Evolutionary conservation across 2,797 vertebrate species (phyloP), one percentile per base, ranked within the genome.

Genomic region (Sebastes ruberrimus): DNA sequence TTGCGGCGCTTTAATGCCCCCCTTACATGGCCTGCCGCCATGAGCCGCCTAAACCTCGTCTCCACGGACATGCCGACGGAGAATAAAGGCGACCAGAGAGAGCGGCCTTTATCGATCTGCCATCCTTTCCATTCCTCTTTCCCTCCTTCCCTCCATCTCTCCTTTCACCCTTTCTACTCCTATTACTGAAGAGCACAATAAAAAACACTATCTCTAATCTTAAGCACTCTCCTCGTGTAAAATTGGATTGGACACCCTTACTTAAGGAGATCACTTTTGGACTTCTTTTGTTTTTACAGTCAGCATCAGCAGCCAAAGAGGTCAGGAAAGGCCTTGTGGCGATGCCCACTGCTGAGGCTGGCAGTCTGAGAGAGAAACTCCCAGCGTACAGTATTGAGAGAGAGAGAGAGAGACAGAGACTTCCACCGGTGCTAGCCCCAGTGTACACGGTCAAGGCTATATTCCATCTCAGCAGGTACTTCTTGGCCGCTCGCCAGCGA

Each of bases 221-320:
- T 87, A 88, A 93, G 91, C 92, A 89, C 90, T 88, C 84, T 83
- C 49, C 88, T 30, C 6, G 80, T 90, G 90, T 89, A 87, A 93
- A 94, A 93, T 92, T 92, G 95, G 92, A 95, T 94, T 94, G 90
- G 89, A 92, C 90, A 88, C 82, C 88, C 74, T 85, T 89, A 94
- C 94, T 94, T 92, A 94, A 93, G 91, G 83, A 93, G 88, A 93
- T 95, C 88, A 88, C 89, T 90, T 90, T 82, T 80, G 75, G 56
- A 91, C 89, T 78, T 86, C 7, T 23, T 16, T 42, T 87, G 86
- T 90, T 90, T 90, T 88, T 86, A 82, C 87, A 80, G 81, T 86
- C 83, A 57, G 86, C 81, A 33, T 69, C 74, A 25, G 71, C 59
- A 85, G 86, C 78, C 83, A 78, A 35, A 32, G 86, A 80, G 91